Evolutionary conservation across 2,888 invertebrate species (phyloP).

Genomic region (Pyrrhosoma nymphula): DNA sequence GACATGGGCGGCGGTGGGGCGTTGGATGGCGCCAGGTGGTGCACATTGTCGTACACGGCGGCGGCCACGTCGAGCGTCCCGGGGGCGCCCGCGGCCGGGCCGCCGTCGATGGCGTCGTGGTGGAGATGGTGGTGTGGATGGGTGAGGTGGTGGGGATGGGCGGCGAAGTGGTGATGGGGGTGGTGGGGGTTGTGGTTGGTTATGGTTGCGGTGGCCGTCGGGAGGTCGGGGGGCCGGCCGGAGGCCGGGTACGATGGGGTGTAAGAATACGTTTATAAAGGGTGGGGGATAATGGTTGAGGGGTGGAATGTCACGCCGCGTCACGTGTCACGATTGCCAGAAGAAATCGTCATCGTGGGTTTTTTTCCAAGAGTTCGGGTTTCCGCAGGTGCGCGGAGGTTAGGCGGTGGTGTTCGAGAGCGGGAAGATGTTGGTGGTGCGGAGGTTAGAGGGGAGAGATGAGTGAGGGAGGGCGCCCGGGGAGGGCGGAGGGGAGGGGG

Average conservation of each 20-base stretch:
- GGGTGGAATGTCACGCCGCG: background rate
- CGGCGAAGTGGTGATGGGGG: slow-evolving; percentile 62
- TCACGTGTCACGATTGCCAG: slow-evolving; percentile 62
- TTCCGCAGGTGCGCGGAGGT: background rate
- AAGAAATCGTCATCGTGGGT: slow-evolving; percentile 54
- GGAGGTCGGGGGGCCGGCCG: slow-evolving; percentile 44
- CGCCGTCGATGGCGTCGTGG: slow-evolving; percentile 62
- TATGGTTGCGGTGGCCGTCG: slow-evolving; percentile 65
- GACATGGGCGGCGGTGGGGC: slow-evolving; percentile 54
- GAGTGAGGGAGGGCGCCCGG: background rate
- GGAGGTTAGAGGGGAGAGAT: background rate
- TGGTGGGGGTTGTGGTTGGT: slow-evolving; percentile 67
- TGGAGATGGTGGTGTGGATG: slow-evolving; percentile 61
- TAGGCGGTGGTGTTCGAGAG: background rate
- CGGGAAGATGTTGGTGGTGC: background rate
- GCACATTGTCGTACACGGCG: slow-evolving; percentile 61
- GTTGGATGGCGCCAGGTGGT: slow-evolving; percentile 51
- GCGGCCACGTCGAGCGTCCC: slow-evolving; percentile 67
- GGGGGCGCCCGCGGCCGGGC: slow-evolving; percentile 49
- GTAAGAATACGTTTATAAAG: slow-evolving; percentile 20
- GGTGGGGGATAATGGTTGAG: background rate
- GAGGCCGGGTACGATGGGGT: background rate
- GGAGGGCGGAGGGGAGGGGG: background rate
- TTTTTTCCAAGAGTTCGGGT: background rate
- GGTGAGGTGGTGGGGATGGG: slow-evolving; percentile 53